Percentiles rank a stretch among this genome's conserved stretches.
Evolutionary conservation across 2,797 vertebrate species (phyloP).

Genomic region (Bufotes viridis): DNA sequence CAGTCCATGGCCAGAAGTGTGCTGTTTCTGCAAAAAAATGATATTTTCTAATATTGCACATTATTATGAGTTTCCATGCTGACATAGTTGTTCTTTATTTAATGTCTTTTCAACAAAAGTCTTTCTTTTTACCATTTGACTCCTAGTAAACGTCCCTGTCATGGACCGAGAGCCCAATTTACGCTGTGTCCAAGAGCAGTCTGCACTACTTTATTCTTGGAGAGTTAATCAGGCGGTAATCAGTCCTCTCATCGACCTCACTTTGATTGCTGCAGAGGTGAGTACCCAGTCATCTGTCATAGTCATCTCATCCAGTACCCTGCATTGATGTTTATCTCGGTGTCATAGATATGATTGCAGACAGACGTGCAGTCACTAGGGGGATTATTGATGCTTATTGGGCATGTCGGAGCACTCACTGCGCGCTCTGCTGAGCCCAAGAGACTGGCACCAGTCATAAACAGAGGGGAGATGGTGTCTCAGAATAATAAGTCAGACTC

Average conservation of each 20-base stretch:
- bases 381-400: constrained; percentile 22
- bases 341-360: constrained; percentile 49
- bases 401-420: constrained; percentile 16
- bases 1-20: no score
- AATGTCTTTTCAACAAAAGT: background rate
- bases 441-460: background rate
- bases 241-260: background rate
- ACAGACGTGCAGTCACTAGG: constrained; percentile 25
- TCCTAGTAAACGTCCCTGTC: background rate
- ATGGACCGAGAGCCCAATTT: background rate
- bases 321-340: constrained; percentile 15
- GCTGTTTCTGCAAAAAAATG: no score
- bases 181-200: background rate
- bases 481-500: constrained; percentile 20
- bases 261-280: background rate
- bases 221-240: constrained; percentile 4
- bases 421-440: background rate
- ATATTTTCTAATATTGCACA: no score
- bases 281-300: constrained; percentile 1
- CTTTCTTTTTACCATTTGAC: background rate
- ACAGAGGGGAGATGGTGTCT: constrained; percentile 16
- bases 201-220: background rate
- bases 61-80: no score
- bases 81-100: no score
- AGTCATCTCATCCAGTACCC: constrained; percentile 3